A percentile compares a stretch with the other conserved stretches of the same genome.
Conservation (phyloP, 2,113 vertebrate species). For the Fregata magnificens region DNA sequence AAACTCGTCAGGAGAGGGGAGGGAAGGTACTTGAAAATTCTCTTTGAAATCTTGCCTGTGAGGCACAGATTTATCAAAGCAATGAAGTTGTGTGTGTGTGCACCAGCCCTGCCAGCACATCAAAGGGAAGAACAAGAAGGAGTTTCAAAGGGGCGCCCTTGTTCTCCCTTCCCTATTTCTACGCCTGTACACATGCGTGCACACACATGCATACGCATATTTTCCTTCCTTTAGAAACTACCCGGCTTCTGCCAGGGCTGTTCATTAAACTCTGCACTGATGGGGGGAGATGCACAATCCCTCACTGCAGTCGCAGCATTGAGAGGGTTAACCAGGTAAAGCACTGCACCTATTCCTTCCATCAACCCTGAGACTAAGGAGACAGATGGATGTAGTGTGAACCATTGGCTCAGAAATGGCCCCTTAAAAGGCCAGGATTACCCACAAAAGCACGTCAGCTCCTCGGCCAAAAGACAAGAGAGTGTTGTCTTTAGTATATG, state of each 20-base stretch:
- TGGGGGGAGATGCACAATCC: background rate
- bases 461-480: background rate
- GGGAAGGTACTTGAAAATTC: conserved; percentile 62
- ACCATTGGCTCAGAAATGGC: background rate
- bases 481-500: background rate
- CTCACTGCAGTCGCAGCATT: background rate
- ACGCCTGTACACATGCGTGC: accelerated
- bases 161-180: background rate
- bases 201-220: background rate
- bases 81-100: background rate
- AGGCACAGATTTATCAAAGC: conserved; percentile 68
- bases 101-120: conserved; percentile 39
- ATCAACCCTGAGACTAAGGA: accelerated
- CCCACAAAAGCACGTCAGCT: background rate
- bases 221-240: background rate
- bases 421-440: background rate
- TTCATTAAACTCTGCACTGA: background rate
- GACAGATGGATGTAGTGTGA: background rate
- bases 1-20: background rate
- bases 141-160: conserved; percentile 30
- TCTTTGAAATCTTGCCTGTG: conserved; percentile 66
- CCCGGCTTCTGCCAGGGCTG: background rate
- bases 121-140: conserved; percentile 44
- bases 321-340: background rate
- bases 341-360: background rate